A percentile compares a stretch with the other conserved stretches of the same genome.
phyloP scores from a whole-genome alignment of 2,113 vertebrate genomes.

The Amphiprion ocellaris region DNA sequence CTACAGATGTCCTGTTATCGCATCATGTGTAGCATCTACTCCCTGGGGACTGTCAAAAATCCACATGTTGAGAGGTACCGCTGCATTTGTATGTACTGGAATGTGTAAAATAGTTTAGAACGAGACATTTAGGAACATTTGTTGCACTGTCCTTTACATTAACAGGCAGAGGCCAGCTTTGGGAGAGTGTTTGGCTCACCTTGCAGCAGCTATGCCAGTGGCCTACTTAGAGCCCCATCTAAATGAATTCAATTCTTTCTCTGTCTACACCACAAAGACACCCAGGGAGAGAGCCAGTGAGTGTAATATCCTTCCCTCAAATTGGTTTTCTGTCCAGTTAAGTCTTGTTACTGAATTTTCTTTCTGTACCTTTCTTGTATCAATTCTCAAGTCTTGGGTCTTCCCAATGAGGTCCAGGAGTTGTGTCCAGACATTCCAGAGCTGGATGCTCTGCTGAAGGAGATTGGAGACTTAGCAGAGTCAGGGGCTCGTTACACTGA shows the following conservation, averaged over 20 bases:
- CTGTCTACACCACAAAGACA: constrained; percentile 96
- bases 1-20: constrained; percentile 96
- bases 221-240: constrained; percentile 92
- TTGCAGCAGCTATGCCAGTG: constrained; percentile 95
- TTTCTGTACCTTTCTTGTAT: constrained; percentile 4
- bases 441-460: constrained; percentile 89
- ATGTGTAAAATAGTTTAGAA: not conserved
- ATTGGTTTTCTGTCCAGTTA: constrained; percentile 16
- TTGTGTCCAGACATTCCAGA: constrained; percentile 94
- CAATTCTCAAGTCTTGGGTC: constrained; percentile 86
- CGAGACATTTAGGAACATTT: not conserved
- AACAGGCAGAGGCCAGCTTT: constrained; percentile 91
- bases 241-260: constrained; percentile 91
- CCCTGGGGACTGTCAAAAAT: constrained; percentile 93
- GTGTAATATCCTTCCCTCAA: constrained; percentile 52
- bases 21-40: constrained; percentile 95
- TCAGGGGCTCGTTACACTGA: constrained; percentile 96
- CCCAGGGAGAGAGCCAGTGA: constrained; percentile 92
- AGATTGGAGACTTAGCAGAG: constrained; percentile 93
- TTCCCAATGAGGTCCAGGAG: constrained; percentile 92
- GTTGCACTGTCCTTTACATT: not conserved
- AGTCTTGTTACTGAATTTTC: not conserved
- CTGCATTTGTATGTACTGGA: not conserved
- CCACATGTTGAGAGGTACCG: constrained; percentile 92
- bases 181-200: constrained; percentile 92